phyloP scores from a whole-genome alignment of 2,888 invertebrate species.

The Pristionchus exspectatus region DNA sequence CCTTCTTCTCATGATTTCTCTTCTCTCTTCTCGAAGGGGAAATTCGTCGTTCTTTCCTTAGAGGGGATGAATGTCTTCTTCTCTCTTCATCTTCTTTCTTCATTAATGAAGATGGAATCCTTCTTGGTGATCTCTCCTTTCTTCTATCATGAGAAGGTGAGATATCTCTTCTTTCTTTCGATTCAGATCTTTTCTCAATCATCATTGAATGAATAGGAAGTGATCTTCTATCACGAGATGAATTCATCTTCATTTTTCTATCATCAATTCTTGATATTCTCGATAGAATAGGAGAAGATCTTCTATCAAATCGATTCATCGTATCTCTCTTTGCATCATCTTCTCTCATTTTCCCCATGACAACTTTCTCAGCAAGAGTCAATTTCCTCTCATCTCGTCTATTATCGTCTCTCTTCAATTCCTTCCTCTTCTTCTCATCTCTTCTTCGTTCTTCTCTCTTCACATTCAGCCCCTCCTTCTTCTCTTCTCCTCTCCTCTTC shows the following conservation, averaged over 20 bases:
- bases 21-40: slow-evolving; percentile 47
- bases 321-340: background rate
- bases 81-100: background rate
- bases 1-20: background rate
- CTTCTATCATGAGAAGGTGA: background rate
- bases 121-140: slow-evolving; percentile 11
- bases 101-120: background rate
- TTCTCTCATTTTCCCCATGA: background rate
- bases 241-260: background rate
- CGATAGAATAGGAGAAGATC: background rate
- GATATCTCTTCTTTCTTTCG: background rate
- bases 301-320: background rate
- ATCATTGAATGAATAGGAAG: background rate
- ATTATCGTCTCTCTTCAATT: background rate
- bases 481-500: slow-evolving; percentile 31
- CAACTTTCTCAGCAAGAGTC: background rate
- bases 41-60: background rate
- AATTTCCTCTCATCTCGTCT: background rate
- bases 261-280: background rate
- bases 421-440: slow-evolving; percentile 33
- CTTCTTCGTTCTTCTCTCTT: slow-evolving; percentile 38
- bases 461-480: slow-evolving; percentile 52
- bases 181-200: background rate
- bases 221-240: background rate
- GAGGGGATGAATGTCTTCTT: background rate